Percentiles rank a stretch among this genome's conserved stretches.
Conservation (phyloP, 2,888 invertebrate genomes). For the Apamea crenata region DNA sequence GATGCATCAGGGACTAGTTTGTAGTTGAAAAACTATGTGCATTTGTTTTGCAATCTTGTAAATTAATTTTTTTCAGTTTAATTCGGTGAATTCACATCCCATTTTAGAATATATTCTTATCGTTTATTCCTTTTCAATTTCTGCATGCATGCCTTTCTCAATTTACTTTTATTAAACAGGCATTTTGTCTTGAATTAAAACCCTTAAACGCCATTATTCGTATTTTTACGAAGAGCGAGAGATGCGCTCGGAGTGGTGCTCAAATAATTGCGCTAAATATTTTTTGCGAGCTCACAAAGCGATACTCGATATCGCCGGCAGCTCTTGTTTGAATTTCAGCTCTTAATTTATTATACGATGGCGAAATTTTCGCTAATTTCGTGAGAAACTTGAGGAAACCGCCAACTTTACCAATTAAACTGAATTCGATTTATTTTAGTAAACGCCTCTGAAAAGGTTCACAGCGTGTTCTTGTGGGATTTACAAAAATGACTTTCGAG, state of each 20-base stretch:
- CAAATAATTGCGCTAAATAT: constrained; percentile 68
- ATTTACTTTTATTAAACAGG: constrained; percentile 1
- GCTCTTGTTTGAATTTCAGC: constrained; percentile 70
- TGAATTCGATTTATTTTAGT: constrained; percentile 81
- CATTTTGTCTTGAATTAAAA: constrained; percentile 31
- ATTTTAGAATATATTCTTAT: constrained; percentile 4
- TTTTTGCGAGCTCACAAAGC: constrained; percentile 65
- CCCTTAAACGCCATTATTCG: constrained; percentile 30
- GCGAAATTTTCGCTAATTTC: constrained; percentile 79
- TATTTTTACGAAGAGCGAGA: constrained; percentile 21
- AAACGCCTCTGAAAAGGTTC: constrained; percentile 72
- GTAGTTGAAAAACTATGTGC: neutral
- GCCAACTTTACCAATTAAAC: constrained; percentile 85
- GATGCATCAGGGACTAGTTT: neutral
- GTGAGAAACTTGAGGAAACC: constrained; percentile 73
- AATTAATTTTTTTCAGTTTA: neutral
- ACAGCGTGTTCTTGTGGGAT: constrained; percentile 71
- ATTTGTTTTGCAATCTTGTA: neutral
- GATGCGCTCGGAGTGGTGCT: constrained; percentile 46
- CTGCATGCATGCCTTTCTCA: neutral
- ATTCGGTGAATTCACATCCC: neutral
- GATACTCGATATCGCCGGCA: constrained; percentile 67
- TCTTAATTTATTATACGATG: constrained; percentile 78
- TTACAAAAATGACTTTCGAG: constrained; percentile 75
- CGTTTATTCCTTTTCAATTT: neutral